Conservation (phyloP, 2,888 invertebrate genomes). For the Prostheceraeus crozeri region DNA sequence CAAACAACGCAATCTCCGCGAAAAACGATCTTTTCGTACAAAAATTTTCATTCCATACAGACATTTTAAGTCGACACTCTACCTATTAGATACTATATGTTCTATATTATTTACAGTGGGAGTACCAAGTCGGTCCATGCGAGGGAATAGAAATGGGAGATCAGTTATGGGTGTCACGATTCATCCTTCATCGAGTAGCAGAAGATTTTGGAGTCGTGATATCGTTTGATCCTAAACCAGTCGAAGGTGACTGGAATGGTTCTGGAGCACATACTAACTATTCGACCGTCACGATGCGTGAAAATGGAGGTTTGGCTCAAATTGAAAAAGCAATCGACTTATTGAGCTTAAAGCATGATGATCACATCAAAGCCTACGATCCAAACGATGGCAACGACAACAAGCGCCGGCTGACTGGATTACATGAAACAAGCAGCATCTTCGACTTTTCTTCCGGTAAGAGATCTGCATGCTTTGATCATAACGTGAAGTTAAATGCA, state of each 20-base stretch:
- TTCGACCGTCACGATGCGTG: conserved; percentile 83
- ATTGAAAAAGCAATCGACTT: conserved; percentile 76
- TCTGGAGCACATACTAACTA: conserved; percentile 91
- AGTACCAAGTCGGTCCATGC: conserved; percentile 79
- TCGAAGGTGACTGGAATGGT: conserved; percentile 58
- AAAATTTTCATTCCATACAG: no score
- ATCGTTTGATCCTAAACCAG: conserved; percentile 60
- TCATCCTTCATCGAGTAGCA: conserved; percentile 58
- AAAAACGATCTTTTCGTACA: no score
- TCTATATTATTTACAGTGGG: conserved; percentile 31
- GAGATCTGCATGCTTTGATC: no score
- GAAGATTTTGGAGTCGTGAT: conserved; percentile 60
- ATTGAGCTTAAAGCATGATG: conserved; percentile 77
- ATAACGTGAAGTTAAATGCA: no score
- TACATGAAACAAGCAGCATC: conserved; percentile 90
- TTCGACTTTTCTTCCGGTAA: conserved; percentile 79
- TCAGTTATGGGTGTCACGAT: conserved; percentile 60
- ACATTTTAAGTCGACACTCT: no score
- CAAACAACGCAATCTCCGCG: no score
- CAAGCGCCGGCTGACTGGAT: conserved; percentile 82
- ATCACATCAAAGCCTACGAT: conserved; percentile 92
- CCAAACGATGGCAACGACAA: conserved; percentile 92
- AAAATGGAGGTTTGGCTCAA: conserved; percentile 56
- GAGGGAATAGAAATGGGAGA: conserved; percentile 67
- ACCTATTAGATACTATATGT: no score